Conservation (phyloP, 1,140 invertebrate species). For the Theocolax elegans region DNA sequence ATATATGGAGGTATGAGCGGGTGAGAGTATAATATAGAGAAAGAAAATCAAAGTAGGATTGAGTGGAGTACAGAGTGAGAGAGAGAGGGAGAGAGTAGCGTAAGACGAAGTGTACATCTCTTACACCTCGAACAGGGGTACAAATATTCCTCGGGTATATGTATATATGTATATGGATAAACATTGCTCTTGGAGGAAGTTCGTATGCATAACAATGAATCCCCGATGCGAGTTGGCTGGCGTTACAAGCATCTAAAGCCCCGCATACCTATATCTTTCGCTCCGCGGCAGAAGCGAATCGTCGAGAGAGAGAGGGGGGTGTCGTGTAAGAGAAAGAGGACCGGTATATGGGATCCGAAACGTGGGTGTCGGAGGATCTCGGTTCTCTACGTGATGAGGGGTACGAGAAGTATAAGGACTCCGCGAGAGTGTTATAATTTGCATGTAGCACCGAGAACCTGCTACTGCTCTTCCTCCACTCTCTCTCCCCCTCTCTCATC, state of each 20-base stretch:
- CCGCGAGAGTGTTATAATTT: constrained; percentile 62
- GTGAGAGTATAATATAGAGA: too few species aligned
- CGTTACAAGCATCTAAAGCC: constrained; percentile 44
- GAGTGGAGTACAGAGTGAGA: not conserved
- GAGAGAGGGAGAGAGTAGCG: constrained; percentile 1
- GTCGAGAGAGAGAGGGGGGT: constrained; percentile 41
- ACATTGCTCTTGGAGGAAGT: constrained; percentile 43
- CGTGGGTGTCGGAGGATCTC: constrained; percentile 33
- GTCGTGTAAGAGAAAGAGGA: constrained; percentile 25
- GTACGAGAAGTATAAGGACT: not conserved
- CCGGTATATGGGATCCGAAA: not conserved
- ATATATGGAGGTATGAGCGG: too few species aligned
- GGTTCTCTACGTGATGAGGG: not conserved
- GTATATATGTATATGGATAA: constrained; percentile 38
- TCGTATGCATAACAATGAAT: constrained; percentile 49
- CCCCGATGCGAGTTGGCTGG: constrained; percentile 41
- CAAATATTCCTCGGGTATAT: constrained; percentile 33
- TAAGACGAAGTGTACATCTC: not conserved
- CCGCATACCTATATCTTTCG: too few species aligned
- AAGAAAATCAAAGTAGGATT: constrained; percentile 39
- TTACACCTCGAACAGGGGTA: too few species aligned
- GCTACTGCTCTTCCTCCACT: not conserved
- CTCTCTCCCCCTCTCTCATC: constrained; percentile 25
- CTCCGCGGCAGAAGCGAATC: too few species aligned
- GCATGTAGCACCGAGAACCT: constrained; percentile 51